A percentile compares a stretch with the other conserved stretches of the same genome.
These are phyloP conservation scores for Prochilodus magdalenae DNA, from an alignment of 2,113 vertebrate genomes.

Conservation along the genomic window DNA sequence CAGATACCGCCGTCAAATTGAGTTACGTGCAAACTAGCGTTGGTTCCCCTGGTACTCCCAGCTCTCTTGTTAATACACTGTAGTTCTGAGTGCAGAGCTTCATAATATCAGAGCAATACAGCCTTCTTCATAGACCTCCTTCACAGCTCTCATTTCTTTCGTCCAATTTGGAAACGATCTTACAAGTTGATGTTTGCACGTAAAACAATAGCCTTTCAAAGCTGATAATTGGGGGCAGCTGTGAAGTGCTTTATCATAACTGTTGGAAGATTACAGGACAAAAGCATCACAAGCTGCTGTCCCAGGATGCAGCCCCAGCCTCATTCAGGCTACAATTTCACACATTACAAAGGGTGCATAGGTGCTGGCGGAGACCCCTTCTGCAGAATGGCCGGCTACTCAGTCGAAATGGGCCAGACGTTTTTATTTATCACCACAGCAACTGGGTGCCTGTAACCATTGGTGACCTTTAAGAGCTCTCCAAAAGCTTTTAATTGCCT, in stretches of 20 bases:
- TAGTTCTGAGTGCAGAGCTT: neutral
- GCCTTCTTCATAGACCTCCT: neutral
- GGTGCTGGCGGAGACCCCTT: constrained; percentile 9
- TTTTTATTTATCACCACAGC: constrained; percentile 54
- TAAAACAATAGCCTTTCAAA: neutral
- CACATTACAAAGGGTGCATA: constrained; percentile 39
- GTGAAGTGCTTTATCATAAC: neutral
- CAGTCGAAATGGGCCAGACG: constrained; percentile 28
- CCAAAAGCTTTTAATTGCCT: constrained; percentile 54
- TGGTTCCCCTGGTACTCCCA: constrained; percentile 24
- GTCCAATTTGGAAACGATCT: neutral
- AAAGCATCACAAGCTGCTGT: constrained; percentile 14
- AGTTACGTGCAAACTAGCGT: constrained; percentile 1
- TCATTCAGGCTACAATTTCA: constrained; percentile 25
- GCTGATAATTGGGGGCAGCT: neutral
- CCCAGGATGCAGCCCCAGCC: constrained; percentile 28
- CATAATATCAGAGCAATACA: neutral
- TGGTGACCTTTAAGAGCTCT: constrained; percentile 53
- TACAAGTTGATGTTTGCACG: neutral
- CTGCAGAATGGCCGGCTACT: constrained; percentile 38
- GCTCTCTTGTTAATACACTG: neutral
- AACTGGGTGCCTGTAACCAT: constrained; percentile 50
- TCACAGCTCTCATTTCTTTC: neutral
- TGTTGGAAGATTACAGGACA: constrained; percentile 14
- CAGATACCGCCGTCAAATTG: constrained; percentile 39